phyloP scores from a whole-genome alignment of 1,140 invertebrate genomes.

The Diuraphis noxia region DNA sequence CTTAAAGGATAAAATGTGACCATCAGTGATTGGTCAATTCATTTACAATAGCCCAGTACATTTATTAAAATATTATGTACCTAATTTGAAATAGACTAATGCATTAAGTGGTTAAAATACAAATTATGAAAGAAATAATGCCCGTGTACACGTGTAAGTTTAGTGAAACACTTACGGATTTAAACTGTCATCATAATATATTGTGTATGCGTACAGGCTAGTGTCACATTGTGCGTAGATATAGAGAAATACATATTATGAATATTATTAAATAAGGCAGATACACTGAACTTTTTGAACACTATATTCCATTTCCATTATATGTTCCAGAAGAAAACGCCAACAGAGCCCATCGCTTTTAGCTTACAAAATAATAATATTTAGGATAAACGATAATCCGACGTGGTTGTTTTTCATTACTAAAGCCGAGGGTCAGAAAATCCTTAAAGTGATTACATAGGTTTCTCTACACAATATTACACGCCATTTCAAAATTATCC shows the following conservation, averaged over 20 bases:
- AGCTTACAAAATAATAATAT: constrained; percentile 7
- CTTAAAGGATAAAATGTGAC: not conserved
- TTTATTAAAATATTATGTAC: not conserved
- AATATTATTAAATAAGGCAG: not conserved
- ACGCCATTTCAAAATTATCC: not conserved
- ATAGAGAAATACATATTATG: not conserved
- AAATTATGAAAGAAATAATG: not conserved
- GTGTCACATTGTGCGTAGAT: not conserved
- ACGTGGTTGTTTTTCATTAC: not conserved
- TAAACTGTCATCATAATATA: not conserved
- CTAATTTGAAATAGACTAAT: not conserved
- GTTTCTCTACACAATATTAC: not conserved
- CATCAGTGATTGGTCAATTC: not conserved
- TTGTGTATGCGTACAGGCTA: not conserved
- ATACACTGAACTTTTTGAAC: not conserved
- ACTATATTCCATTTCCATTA: not conserved
- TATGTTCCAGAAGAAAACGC: not conserved
- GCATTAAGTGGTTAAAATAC: not conserved
- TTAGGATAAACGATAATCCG: constrained; percentile 4
- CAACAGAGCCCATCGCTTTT: not conserved
- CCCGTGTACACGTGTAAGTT: not conserved
- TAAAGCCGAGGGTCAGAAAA: not conserved
- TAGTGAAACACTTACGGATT: not conserved
- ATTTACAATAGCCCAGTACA: not conserved
- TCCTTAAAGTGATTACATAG: constrained; percentile 32